Evolutionary conservation across 2,113 vertebrate species (phyloP).

Genomic region (Sylvilagus bachmani): DNA sequence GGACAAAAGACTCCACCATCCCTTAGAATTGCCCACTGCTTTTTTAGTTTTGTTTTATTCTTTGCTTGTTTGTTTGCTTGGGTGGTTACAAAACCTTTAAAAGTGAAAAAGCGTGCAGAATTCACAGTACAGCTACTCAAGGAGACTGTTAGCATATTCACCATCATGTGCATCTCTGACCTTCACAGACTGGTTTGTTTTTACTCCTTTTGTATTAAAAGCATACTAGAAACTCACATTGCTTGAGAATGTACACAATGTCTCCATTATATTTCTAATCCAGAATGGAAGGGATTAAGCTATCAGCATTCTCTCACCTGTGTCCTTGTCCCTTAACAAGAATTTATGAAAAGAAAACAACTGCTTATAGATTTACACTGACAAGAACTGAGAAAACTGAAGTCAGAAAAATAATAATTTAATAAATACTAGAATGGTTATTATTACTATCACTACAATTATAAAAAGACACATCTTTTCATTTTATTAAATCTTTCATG

Average conservation of each 20-base stretch:
- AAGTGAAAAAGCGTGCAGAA: neutral
- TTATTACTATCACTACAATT: neutral
- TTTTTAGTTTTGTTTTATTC: slow-evolving; percentile 37
- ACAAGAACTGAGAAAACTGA: neutral
- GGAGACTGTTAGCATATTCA: neutral
- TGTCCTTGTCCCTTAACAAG: neutral
- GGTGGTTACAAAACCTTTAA: slow-evolving; percentile 12
- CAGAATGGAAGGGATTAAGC: neutral
- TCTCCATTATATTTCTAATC: neutral
- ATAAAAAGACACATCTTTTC: neutral
- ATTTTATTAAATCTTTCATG: neutral
- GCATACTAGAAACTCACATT: neutral
- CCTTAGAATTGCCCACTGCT: neutral
- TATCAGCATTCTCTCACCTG: slow-evolving; percentile 9
- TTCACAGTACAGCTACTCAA: neutral
- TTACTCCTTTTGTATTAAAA: neutral
- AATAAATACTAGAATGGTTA: neutral
- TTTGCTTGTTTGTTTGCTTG: slow-evolving; percentile 56
- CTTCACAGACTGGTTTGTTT: neutral
- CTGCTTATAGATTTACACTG: neutral
- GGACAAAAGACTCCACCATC: neutral
- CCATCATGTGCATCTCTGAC: neutral
- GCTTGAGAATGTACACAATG: neutral
- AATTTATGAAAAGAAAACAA: neutral
- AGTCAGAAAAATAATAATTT: neutral